phyloP scores from a whole-genome alignment of 2,888 invertebrate genomes.

The Galeopsomyia nigrocyanea region DNA sequence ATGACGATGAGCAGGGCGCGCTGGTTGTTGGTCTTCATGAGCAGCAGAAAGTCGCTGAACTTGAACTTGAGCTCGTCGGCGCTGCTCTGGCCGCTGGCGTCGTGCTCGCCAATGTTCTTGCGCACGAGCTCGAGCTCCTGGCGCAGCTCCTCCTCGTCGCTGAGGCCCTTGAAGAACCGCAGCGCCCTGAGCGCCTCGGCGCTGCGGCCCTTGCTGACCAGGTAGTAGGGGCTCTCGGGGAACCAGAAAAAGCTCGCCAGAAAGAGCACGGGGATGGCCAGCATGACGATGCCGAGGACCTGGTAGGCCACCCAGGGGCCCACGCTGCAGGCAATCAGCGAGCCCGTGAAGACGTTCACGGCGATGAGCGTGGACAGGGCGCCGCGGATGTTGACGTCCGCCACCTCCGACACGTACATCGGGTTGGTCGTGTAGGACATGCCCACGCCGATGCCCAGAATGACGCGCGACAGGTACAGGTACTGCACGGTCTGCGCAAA shows the following conservation, averaged over 20 bases:
- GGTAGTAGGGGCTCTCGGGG: constrained; percentile 64
- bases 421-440: constrained; percentile 65
- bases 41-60: constrained; percentile 51
- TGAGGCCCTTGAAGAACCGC: constrained; percentile 59
- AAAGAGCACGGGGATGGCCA: constrained; percentile 60
- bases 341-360: constrained; percentile 65
- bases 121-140: constrained; percentile 54
- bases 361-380: constrained; percentile 65
- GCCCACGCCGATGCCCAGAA: constrained; percentile 64
- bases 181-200: constrained; percentile 58
- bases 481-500: constrained; percentile 57
- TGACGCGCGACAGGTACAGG: constrained; percentile 60
- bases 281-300: constrained; percentile 51
- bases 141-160: constrained; percentile 47
- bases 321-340: constrained; percentile 61
- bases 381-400: constrained; percentile 64
- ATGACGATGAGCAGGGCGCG: constrained; percentile 61
- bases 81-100: constrained; percentile 35
- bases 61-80: constrained; percentile 43
- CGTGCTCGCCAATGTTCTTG: constrained; percentile 53
- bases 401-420: constrained; percentile 66
- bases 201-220: constrained; percentile 56
- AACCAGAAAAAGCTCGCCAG: constrained; percentile 62
- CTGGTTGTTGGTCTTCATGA: constrained; percentile 58
- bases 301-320: constrained; percentile 61